These are phyloP conservation scores for Tenrec ecaudatus DNA, from an alignment of 2,113 vertebrate species.

Conservation along the genomic window DNA sequence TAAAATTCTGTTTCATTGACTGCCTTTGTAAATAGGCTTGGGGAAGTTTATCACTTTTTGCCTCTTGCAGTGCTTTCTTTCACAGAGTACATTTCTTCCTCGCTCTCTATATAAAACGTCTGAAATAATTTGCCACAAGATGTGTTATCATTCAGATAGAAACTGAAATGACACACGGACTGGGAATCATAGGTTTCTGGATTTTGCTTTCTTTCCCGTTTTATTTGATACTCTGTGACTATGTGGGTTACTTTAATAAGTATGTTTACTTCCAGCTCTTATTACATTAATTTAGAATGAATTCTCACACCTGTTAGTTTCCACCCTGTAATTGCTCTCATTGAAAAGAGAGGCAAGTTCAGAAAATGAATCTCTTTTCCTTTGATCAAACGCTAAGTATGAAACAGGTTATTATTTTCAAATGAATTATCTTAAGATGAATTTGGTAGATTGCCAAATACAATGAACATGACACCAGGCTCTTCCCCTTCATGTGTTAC, in stretches of 20 bases:
- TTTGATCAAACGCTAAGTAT: conserved; percentile 19
- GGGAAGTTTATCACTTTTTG: conserved; percentile 85
- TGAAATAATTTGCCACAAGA: conserved; percentile 80
- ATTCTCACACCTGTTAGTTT: conserved; percentile 67
- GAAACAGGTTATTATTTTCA: neutral
- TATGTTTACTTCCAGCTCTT: conserved; percentile 76
- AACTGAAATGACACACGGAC: conserved; percentile 78
- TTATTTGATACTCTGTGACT: conserved; percentile 71
- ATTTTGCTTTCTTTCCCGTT: neutral
- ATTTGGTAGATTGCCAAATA: neutral
- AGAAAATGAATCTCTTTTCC: conserved; percentile 23
- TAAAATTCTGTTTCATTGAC: conserved; percentile 88
- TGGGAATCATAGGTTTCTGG: conserved; percentile 79
- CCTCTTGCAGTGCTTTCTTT: conserved; percentile 81
- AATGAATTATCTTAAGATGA: neutral
- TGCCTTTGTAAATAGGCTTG: conserved; percentile 87
- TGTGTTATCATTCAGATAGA: conserved; percentile 81
- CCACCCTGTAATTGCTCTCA: conserved; percentile 62
- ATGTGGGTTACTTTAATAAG: conserved; percentile 76
- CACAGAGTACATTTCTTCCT: conserved; percentile 76
- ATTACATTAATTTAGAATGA: conserved; percentile 74
- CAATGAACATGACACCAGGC: neutral
- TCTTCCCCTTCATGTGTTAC: neutral
- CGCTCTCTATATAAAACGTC: conserved; percentile 78
- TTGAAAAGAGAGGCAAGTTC: conserved; percentile 50